phyloP scores from a whole-genome alignment of 2,113 vertebrate genomes.

The Cacatua alba region DNA sequence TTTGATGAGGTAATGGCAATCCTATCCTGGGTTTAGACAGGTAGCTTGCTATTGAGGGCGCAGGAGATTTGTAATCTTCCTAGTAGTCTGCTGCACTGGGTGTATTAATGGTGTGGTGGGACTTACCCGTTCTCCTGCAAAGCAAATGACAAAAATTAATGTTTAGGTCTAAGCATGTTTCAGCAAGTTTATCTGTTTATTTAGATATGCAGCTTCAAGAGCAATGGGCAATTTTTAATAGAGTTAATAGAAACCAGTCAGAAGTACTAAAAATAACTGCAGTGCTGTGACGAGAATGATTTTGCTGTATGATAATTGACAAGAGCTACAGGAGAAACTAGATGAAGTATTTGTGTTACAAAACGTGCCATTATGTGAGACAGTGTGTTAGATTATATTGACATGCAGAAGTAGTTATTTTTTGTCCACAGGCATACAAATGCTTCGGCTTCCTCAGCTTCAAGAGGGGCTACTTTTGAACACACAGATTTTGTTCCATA shows the following conservation, averaged over 20 bases:
- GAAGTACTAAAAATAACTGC: not conserved
- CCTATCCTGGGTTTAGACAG: not conserved
- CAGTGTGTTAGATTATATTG: not conserved
- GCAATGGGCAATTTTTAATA: not conserved
- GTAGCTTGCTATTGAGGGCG: not conserved
- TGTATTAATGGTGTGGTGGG: not conserved
- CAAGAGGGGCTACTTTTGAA: not conserved
- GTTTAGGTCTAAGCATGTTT: not conserved
- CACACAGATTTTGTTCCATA: not conserved
- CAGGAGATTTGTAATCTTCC: not conserved
- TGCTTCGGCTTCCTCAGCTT: not conserved
- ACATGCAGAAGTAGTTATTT: not conserved
- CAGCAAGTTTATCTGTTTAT: not conserved
- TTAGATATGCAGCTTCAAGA: not conserved
- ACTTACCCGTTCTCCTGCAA: not conserved
- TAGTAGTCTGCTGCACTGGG: not conserved
- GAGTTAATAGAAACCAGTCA: not conserved
- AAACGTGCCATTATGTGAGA: not conserved
- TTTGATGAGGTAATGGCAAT: not conserved
- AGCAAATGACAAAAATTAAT: not conserved
- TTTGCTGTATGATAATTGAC: not conserved
- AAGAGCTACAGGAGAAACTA: not conserved
- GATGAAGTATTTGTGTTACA: not conserved
- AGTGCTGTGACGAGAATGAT: not conserved
- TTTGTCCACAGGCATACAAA: not conserved